A percentile compares a stretch with the other conserved stretches of the same genome.
These are phyloP conservation scores for Apteryx mantelli DNA, from an alignment of 2,113 vertebrate genomes.

Conservation along the genomic window DNA sequence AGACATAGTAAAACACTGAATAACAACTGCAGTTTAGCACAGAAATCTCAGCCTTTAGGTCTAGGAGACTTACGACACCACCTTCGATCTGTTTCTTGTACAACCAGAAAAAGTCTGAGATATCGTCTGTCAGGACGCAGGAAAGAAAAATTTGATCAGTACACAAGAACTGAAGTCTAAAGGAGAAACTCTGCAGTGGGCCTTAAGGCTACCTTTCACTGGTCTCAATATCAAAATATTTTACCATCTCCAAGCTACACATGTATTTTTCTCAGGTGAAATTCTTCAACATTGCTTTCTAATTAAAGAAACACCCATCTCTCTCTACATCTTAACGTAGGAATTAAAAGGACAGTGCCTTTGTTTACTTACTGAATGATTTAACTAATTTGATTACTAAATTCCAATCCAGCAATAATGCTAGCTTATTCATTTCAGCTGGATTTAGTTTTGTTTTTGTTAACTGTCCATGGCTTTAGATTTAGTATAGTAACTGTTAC, in stretches of 20 bases:
- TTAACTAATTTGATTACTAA: not conserved
- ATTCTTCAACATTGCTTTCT: not conserved
- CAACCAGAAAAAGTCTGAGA: not conserved
- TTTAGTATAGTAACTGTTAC: not conserved
- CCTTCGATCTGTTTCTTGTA: not conserved
- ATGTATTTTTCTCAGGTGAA: not conserved
- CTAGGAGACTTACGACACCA: not conserved
- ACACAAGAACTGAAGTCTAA: not conserved
- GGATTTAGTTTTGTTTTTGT: not conserved
- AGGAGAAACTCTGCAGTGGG: not conserved
- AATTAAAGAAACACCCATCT: not conserved
- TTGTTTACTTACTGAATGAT: not conserved
- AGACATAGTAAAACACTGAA: not conserved
- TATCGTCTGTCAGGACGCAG: not conserved
- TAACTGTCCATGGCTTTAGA: not conserved
- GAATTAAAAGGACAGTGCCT: not conserved
- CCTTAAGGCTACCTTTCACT: not conserved
- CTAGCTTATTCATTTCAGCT: not conserved
- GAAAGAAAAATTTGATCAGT: not conserved
- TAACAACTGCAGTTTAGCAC: not conserved
- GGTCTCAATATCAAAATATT: not conserved
- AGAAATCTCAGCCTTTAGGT: not conserved
- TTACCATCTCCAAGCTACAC: not conserved
- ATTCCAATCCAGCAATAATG: not conserved
- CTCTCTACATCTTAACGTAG: not conserved